A percentile compares a stretch with the other conserved stretches of the same genome.
These are phyloP conservation scores for Drosophila tsacasi DNA, from an alignment of 1,140 invertebrate genomes.

Conservation along the genomic window DNA sequence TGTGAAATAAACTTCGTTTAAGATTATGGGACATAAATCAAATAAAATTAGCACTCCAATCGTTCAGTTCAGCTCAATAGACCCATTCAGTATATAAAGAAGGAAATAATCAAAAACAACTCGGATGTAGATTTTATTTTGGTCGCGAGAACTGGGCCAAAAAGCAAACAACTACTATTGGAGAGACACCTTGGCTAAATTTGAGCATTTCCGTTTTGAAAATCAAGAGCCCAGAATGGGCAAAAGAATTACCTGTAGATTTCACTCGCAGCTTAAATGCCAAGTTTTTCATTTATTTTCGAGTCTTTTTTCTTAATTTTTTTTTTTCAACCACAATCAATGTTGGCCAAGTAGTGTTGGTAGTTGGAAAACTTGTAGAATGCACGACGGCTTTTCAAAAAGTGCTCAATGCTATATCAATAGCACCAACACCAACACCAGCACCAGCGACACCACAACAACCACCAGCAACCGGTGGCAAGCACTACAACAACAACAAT, in stretches of 20 bases:
- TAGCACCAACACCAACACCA: conserved; percentile 49
- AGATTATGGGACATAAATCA: conserved; percentile 14
- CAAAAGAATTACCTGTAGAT: conserved; percentile 41
- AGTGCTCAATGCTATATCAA: conserved; percentile 81
- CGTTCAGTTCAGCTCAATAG: conserved; percentile 2
- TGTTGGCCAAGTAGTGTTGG: conserved; percentile 36
- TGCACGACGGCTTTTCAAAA: conserved; percentile 80
- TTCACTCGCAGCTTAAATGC: conserved; percentile 64
- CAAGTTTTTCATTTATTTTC: conserved; percentile 66
- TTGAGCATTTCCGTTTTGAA: conserved; percentile 78
- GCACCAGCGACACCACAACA: conserved; percentile 8
- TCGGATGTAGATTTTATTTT: conserved; percentile 3
- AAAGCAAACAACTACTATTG: conserved; percentile 32
- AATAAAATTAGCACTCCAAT: conserved; percentile 3
- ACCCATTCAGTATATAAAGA: not conserved
- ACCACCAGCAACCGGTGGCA: conserved; percentile 26
- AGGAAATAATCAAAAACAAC: conserved; percentile 15
- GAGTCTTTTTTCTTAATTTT: conserved; percentile 20
- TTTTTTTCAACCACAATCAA: conserved; percentile 48
- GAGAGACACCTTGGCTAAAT: conserved; percentile 63
- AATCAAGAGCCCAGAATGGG: conserved; percentile 42
- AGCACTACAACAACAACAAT: conserved; percentile 18
- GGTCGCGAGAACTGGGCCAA: conserved; percentile 49
- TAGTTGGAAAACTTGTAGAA: conserved; percentile 77
- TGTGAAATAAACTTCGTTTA: not conserved